Conservation (phyloP, 2,113 vertebrate genomes). For the Gambusia affinis region DNA sequence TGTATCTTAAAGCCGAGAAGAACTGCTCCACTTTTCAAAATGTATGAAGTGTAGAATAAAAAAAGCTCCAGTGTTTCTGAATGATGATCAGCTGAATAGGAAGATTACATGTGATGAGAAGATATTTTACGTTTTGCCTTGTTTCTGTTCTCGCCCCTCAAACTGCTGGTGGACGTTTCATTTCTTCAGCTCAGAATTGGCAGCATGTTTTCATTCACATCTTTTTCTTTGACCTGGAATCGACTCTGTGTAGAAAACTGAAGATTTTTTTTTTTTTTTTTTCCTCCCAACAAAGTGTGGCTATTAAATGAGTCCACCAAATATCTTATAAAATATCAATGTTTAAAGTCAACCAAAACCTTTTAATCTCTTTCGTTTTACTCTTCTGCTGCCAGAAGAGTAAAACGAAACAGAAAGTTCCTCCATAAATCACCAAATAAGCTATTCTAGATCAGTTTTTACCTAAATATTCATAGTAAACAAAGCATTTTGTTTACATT, state of each 20-base stretch:
- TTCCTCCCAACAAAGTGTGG: background rate
- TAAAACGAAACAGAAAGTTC: too few species aligned
- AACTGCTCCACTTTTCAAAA: constrained; percentile 27
- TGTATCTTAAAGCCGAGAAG: constrained; percentile 35
- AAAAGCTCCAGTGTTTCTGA: constrained; percentile 4
- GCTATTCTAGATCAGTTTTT: background rate
- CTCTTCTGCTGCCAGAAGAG: too few species aligned
- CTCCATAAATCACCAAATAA: background rate
- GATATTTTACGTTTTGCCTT: constrained; percentile 39
- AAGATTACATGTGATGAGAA: background rate
- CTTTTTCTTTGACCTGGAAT: background rate
- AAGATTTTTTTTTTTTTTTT: background rate
- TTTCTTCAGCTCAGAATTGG: constrained; percentile 9
- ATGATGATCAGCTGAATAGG: constrained; percentile 1
- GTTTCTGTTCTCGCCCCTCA: constrained; percentile 7
- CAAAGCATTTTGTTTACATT: background rate
- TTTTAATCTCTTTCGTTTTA: background rate
- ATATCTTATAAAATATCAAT: too few species aligned
- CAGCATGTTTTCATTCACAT: constrained; percentile 14
- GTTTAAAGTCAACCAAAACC: background rate
- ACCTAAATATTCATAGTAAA: background rate
- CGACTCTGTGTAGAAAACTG: background rate
- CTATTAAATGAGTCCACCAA: background rate
- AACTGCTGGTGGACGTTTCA: constrained; percentile 6
- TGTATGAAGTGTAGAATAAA: constrained; percentile 21